Evolutionary conservation across 2,797 vertebrate genomes (phyloP).

Genomic region (Sebastes alutus): DNA sequence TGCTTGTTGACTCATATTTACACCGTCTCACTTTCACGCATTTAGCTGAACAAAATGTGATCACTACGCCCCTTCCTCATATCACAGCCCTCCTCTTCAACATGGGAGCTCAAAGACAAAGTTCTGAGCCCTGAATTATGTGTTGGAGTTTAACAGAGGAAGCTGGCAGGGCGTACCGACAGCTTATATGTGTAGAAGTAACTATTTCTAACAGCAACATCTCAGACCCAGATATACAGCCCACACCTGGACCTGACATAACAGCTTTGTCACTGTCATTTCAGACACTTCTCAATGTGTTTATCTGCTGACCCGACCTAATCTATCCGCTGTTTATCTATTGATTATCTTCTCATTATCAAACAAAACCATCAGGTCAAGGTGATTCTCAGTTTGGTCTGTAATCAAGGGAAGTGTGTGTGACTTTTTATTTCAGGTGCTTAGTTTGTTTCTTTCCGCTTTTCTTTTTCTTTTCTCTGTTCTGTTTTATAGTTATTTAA

Average conservation of each 20-base stretch:
- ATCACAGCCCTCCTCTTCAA: too few relatives aligned
- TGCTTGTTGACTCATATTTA: neutral
- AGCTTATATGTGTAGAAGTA: neutral
- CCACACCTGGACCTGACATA: neutral
- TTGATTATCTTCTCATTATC: neutral
- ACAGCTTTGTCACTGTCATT: neutral
- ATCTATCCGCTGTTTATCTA: neutral
- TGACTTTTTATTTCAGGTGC: neutral
- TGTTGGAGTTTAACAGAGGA: constrained; percentile 13
- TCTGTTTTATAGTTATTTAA: neutral
- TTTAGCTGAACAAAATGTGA: neutral
- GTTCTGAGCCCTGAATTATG: neutral
- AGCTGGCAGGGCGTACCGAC: neutral
- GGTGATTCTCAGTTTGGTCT: neutral
- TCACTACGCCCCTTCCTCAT: constrained; percentile 7
- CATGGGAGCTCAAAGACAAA: neutral
- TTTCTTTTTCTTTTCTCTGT: neutral
- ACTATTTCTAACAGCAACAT: neutral
- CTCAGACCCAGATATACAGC: neutral
- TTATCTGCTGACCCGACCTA: neutral
- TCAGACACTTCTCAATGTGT: neutral
- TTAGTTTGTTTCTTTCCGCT: neutral
- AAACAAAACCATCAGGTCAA: neutral
- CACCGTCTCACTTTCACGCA: neutral
- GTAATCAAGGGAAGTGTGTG: neutral